Evolutionary conservation across 2,888 invertebrate genomes (phyloP).

Genomic region (Lysandra coridon): DNA sequence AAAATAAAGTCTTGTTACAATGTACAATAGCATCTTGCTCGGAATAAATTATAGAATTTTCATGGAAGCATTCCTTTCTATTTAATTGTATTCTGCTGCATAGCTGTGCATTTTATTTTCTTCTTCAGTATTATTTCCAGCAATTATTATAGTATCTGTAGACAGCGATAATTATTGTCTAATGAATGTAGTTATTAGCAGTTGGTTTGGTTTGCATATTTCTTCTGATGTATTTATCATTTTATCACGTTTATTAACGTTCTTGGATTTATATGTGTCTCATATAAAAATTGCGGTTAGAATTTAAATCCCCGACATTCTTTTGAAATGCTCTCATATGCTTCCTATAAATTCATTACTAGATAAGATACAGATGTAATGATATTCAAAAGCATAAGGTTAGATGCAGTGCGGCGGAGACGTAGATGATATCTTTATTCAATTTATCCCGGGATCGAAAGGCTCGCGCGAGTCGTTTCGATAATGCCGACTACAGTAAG

Average conservation of each 20-base stretch:
- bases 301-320: neutral
- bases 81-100: neutral
- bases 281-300: neutral
- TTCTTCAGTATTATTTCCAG: neutral
- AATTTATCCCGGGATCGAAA: slow-evolving; percentile 44
- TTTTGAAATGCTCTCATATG: neutral
- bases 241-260: neutral
- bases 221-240: neutral
- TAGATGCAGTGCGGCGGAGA: slow-evolving; percentile 35
- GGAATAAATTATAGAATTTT: slow-evolving; percentile 26
- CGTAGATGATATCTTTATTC: slow-evolving; percentile 43
- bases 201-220: neutral
- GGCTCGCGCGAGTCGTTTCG: slow-evolving; percentile 17
- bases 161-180: neutral
- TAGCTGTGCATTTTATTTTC: slow-evolving; percentile 1
- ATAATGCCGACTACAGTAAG: slow-evolving; percentile 27
- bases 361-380: slow-evolving; percentile 41
- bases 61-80: slow-evolving; percentile 7
- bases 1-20: slow-evolving; percentile 10
- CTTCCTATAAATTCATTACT: slow-evolving; percentile 35
- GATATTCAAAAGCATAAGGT: slow-evolving; percentile 40
- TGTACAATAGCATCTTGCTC: neutral
- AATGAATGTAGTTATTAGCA: neutral
- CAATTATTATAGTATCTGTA: neutral
- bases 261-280: neutral